These are phyloP conservation scores for Umimayanthus chanpuru DNA, from an alignment of 92 coral and sea anemone species.

Conservation along the genomic window DNA sequence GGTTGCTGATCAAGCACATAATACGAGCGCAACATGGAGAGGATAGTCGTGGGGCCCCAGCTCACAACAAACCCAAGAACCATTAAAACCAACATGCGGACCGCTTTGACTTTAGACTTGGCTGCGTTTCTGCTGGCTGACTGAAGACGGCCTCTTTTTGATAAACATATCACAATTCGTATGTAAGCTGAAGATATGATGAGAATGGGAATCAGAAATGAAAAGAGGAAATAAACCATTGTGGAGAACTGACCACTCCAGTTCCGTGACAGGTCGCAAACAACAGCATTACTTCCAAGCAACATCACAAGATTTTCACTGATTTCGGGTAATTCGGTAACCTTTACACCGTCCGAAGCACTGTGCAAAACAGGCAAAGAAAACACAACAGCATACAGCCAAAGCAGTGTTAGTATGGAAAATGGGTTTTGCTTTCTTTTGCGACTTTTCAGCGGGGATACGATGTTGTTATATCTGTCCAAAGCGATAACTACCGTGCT, in stretches of 20 bases:
- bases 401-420: constrained; percentile 33
- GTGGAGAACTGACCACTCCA: constrained; percentile 55
- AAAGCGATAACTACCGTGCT: constrained; percentile 51
- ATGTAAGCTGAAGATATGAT: constrained; percentile 51
- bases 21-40: constrained; percentile 56
- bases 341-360: constrained; percentile 23
- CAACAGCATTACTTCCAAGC: not conserved
- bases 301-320: constrained; percentile 11
- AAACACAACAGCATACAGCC: constrained; percentile 55
- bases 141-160: constrained; percentile 47
- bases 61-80: constrained; percentile 53
- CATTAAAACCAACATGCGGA: constrained; percentile 58
- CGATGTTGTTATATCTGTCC: constrained; percentile 62
- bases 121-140: constrained; percentile 54
- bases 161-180: constrained; percentile 41
- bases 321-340: constrained; percentile 57
- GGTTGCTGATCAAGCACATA: constrained; percentile 43
- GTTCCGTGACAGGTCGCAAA: constrained; percentile 57
- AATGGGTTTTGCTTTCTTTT: constrained; percentile 42
- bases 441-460: constrained; percentile 49
- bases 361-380: constrained; percentile 48
- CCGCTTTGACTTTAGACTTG: constrained; percentile 64
- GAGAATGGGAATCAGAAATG: constrained; percentile 57
- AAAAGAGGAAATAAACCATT: not conserved
- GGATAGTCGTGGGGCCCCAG: constrained; percentile 55